These are phyloP conservation scores for Hypolimnas misippus DNA, from an alignment of 2,888 invertebrate species.

Conservation along the genomic window DNA sequence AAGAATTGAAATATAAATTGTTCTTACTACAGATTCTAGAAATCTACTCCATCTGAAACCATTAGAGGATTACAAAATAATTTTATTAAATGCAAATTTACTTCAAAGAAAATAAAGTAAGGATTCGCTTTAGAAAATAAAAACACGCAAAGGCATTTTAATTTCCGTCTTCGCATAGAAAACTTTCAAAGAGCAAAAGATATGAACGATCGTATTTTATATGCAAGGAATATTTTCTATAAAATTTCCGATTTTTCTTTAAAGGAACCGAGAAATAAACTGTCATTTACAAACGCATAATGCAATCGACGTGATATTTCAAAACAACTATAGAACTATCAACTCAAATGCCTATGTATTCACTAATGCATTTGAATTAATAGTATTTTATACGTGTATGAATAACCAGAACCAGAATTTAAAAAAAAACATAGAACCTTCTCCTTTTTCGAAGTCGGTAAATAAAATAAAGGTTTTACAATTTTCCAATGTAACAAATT, in stretches of 20 bases:
- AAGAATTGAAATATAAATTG: background rate
- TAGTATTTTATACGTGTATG: no score
- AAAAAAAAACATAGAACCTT: no score
- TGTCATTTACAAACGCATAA: conserved; percentile 23
- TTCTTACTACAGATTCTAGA: no score
- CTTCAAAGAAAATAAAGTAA: background rate
- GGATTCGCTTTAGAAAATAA: conserved; percentile 6
- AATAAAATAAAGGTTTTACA: no score
- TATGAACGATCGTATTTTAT: conserved; percentile 23
- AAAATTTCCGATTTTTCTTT: conserved; percentile 26
- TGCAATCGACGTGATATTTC: background rate
- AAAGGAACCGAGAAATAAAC: conserved; percentile 30
- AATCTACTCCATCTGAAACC: background rate
- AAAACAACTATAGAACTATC: background rate
- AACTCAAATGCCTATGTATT: background rate
- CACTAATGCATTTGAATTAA: background rate
- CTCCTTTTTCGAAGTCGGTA: no score
- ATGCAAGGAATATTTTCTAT: conserved; percentile 20
- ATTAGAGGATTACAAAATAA: background rate
- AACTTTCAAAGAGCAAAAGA: conserved; percentile 22
- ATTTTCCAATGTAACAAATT: background rate
- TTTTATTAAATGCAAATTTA: background rate
- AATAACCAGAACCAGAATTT: no score
- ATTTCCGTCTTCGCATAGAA: conserved; percentile 18
- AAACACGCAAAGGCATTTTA: conserved; percentile 14